Percentiles rank a stretch among this genome's conserved stretches.
Evolutionary conservation across 1,140 invertebrate species (phyloP).

Genomic region (Amphibalanus amphitrite): DNA sequence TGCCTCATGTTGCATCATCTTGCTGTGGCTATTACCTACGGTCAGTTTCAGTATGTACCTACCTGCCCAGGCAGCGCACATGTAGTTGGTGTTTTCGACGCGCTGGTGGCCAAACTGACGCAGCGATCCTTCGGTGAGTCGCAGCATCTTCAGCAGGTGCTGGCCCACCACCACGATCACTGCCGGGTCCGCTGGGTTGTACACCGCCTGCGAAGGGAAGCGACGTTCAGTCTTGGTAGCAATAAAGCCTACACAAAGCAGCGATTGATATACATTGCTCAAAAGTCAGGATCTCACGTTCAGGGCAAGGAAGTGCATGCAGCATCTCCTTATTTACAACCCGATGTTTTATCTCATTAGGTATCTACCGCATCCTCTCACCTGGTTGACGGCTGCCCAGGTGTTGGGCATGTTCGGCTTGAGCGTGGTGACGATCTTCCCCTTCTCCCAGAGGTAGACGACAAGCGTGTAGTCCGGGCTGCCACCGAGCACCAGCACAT

Average conservation of each 20-base stretch:
- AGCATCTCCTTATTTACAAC: no score
- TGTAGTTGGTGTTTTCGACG: constrained; percentile 51
- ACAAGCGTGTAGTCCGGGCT: constrained; percentile 61
- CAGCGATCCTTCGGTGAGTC: constrained; percentile 58
- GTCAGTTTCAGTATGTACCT: no score
- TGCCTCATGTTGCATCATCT: no score
- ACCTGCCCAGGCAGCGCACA: constrained; percentile 45
- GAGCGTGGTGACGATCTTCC: constrained; percentile 53
- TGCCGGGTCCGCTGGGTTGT: constrained; percentile 56
- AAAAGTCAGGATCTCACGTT: no score
- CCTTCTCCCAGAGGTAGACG: constrained; percentile 67
- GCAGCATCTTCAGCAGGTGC: constrained; percentile 53
- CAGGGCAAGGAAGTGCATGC: no score
- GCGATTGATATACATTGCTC: no score
- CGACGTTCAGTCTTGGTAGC: no score
- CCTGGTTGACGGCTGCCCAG: not conserved
- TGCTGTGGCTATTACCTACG: no score
- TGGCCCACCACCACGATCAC: constrained; percentile 53
- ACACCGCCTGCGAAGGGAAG: constrained; percentile 38
- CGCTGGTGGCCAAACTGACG: constrained; percentile 65
- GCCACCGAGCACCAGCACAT: constrained; percentile 54
- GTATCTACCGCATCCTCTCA: no score
- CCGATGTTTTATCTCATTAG: no score
- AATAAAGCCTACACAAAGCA: no score
- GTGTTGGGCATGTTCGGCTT: constrained; percentile 34